Evolutionary conservation across 2,797 vertebrate genomes (phyloP), one percentile per base, ranked within the genome.

Genomic region (Cetoscarus ocellatus): DNA sequence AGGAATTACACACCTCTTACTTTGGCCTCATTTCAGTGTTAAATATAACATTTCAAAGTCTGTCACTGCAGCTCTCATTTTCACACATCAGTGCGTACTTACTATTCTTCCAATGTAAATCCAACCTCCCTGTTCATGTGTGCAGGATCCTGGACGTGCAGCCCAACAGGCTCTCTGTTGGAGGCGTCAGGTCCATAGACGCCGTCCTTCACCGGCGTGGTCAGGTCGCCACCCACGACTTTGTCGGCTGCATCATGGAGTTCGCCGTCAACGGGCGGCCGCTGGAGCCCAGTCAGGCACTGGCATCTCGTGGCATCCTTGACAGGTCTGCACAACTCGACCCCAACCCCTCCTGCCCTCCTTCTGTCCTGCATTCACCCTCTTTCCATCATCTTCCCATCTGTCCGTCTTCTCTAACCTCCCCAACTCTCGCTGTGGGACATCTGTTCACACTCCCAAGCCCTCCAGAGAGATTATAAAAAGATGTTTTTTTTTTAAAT

Each of bases 201-300:
- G 94, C 97, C 12, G 86, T 99, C 87, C 95, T 99, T 77, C 97
- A 96, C 82, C 95, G 97, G 14, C 95, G 87, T 64, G 96, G 96
- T 74, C 98, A 99, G 67, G 95, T 99, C 79, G 93, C 96, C 89
- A 96, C 97, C 73, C 97, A 99, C 47, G 98, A 99, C 87, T 99
- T 99, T 68, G 94, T 98, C 5, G 98, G 98, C 79, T 99, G 98
- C 89, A 96, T 99, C 93, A 99, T 99, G 98, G 98, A 99, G 91
- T 96, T 99, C 38, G 97, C 98, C 38, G 96, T 99, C 85, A 99
- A 99, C 2, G 98, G 98, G 44, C 96, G 97, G 61, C 98, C 98
- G 0, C 93, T 99, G 92, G 98, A 99, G 85, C 98, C 98, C 61
- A 97, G 96, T 85, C 98, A 99, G 84, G 96, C 98, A 42, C 85